A percentile compares a stretch with the other conserved stretches of the same genome.
These are phyloP conservation scores for Scaptomyza tumidula DNA, from an alignment of 2,888 invertebrate species.

Conservation along the genomic window DNA sequence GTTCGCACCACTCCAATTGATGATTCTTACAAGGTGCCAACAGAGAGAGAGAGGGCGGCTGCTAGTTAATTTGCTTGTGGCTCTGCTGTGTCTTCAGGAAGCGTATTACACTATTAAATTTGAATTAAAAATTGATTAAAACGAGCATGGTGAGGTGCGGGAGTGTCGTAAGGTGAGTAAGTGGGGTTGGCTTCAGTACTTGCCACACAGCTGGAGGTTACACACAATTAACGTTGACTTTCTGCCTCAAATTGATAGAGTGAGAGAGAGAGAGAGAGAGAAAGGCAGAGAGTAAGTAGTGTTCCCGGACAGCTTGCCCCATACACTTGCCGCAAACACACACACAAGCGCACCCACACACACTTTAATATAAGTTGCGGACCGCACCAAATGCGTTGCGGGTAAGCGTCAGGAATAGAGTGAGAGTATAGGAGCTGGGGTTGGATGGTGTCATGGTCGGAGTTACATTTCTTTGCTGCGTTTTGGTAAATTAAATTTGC, in stretches of 20 bases:
- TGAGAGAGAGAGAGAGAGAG: not conserved
- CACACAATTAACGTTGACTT: slow-evolving; percentile 76
- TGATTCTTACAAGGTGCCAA: slow-evolving; percentile 17
- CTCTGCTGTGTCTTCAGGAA: slow-evolving; percentile 27
- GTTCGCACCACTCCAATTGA: slow-evolving; percentile 8
- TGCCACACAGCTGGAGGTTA: slow-evolving; percentile 70
- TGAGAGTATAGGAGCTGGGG: not conserved
- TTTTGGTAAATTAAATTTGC: slow-evolving; percentile 80
- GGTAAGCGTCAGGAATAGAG: slow-evolving; percentile 49
- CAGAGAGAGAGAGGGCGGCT: slow-evolving; percentile 26
- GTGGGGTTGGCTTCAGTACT: slow-evolving; percentile 12
- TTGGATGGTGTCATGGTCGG: not conserved
- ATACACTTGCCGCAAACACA: slow-evolving; percentile 30
- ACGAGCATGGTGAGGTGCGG: slow-evolving; percentile 51
- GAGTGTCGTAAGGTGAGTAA: not conserved
- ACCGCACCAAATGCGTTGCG: slow-evolving; percentile 69
- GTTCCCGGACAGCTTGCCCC: slow-evolving; percentile 21
- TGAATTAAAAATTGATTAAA: slow-evolving; percentile 83
- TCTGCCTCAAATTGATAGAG: slow-evolving; percentile 43
- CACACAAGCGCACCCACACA: slow-evolving; percentile 31
- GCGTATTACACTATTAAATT: slow-evolving; percentile 79
- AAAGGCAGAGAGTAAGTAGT: not conserved
- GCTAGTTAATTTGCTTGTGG: slow-evolving; percentile 19
- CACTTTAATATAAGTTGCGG: slow-evolving; percentile 54
- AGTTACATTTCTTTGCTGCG: slow-evolving; percentile 54